Percentiles rank a stretch among this genome's conserved stretches.
Evolutionary conservation across 2,113 vertebrate genomes (phyloP).

Genomic region (Hassar affinis): DNA sequence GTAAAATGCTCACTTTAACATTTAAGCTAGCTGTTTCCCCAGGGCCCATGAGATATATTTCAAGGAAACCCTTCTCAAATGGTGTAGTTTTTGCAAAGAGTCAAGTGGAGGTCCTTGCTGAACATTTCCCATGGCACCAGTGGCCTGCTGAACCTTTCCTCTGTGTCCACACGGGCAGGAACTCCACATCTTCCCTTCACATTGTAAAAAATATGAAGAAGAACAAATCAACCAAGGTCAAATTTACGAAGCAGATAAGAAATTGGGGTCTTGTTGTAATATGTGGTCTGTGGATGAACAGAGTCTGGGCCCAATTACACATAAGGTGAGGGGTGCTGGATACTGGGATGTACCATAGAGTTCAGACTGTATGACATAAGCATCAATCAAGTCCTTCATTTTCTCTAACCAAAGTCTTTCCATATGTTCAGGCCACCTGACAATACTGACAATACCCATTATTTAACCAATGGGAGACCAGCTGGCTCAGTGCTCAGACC

Average conservation of each 20-base stretch:
- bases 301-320: conserved; percentile 56
- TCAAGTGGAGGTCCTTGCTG: neutral
- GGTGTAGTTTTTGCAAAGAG: neutral
- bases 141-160: conserved; percentile 16
- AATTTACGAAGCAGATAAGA: conserved; percentile 53
- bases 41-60: neutral
- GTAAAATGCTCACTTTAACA: neutral
- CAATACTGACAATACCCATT: conserved; percentile 10
- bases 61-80: neutral
- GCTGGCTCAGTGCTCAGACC: neutral
- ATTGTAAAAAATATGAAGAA: conserved; percentile 12
- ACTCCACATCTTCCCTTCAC: conserved; percentile 11
- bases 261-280: conserved; percentile 34
- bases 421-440: conserved; percentile 51
- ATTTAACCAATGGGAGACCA: conserved; percentile 1
- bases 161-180: neutral
- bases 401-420: conserved; percentile 48
- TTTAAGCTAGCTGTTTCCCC: conserved; percentile 1
- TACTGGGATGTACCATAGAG: conserved; percentile 51
- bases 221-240: neutral
- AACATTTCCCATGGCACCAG: conserved; percentile 33
- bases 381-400: conserved; percentile 55
- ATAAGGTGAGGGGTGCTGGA: conserved; percentile 42
- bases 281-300: conserved; percentile 32
- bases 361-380: conserved; percentile 48